Percentiles rank a stretch among this genome's conserved stretches.
Conservation (phyloP, 2,888 invertebrate species). For the Perithous albicinctus region DNA sequence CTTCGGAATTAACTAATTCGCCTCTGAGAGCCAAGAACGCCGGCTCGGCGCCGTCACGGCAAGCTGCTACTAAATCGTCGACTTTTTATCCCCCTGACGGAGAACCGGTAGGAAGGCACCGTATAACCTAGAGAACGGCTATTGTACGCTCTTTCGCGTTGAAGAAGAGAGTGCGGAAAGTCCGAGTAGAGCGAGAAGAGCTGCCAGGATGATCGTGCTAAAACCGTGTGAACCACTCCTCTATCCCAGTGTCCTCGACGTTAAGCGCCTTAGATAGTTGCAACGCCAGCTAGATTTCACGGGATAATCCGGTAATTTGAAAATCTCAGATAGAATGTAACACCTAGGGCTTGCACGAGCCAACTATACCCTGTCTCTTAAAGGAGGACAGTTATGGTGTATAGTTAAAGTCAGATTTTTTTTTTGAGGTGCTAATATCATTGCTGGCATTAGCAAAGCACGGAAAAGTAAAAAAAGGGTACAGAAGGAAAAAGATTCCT, state of each 20-base stretch:
- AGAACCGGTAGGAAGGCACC: constrained; percentile 42
- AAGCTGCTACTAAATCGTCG: constrained; percentile 70
- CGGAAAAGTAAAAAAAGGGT: background rate
- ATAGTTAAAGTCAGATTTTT: background rate
- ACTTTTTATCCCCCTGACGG: constrained; percentile 68
- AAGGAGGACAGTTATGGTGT: background rate
- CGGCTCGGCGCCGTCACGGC: constrained; percentile 64
- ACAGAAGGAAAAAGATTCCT: background rate
- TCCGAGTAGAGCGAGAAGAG: constrained; percentile 62
- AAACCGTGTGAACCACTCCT: constrained; percentile 74
- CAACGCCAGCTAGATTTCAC: constrained; percentile 77
- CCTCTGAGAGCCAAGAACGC: constrained; percentile 51
- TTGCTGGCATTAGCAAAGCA: background rate
- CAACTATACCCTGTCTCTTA: background rate
- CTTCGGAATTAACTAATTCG: constrained; percentile 67
- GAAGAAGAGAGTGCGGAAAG: constrained; percentile 23
- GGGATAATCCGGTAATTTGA: constrained; percentile 79
- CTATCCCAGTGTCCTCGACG: constrained; percentile 74
- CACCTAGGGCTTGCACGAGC: constrained; percentile 64
- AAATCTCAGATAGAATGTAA: constrained; percentile 78
- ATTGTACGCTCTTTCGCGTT: constrained; percentile 21
- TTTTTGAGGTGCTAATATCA: background rate
- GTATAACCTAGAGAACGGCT: constrained; percentile 51
- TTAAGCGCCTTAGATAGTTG: constrained; percentile 78
- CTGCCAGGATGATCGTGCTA: constrained; percentile 74